Evolutionary conservation across 92 coral and sea anemone species (phyloP).

Genomic region (Porites lobata): DNA sequence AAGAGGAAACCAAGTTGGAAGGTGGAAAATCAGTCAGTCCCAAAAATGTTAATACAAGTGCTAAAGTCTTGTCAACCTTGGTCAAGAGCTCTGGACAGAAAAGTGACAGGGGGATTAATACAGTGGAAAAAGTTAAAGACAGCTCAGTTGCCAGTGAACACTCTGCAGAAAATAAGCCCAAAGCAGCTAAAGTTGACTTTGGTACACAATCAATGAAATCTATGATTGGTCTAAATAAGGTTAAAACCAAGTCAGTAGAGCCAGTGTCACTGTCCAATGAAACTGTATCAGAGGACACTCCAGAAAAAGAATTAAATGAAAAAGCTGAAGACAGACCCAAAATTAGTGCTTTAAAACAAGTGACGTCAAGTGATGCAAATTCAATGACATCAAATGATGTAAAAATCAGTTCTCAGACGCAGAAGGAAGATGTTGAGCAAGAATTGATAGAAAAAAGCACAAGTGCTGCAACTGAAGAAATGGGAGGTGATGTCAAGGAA

Average conservation of each 20-base stretch:
- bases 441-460: neutral
- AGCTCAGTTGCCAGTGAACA: conserved; percentile 22
- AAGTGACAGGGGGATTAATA: neutral
- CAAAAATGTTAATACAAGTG: conserved; percentile 17
- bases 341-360: neutral
- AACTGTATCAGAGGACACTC: neutral
- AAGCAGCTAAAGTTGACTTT: conserved; percentile 47
- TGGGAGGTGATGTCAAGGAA: neutral
- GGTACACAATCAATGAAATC: conserved; percentile 83
- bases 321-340: neutral
- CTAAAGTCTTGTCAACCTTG: neutral
- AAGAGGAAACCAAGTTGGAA: neutral
- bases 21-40: conserved; percentile 11
- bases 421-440: conserved; percentile 9
- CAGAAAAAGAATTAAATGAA: neutral
- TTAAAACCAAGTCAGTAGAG: conserved; percentile 33
- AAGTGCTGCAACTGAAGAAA: neutral
- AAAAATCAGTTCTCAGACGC: neutral
- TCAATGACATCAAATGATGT: conserved; percentile 12
- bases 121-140: conserved; percentile 35
- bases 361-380: neutral
- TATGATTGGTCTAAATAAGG: conserved; percentile 74
- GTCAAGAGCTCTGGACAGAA: conserved; percentile 1
- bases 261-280: neutral
- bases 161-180: neutral